A percentile compares a stretch with the other conserved stretches of the same genome.
Conservation (phyloP, 2,113 vertebrate genomes). For the Physeter macrocephalus region DNA sequence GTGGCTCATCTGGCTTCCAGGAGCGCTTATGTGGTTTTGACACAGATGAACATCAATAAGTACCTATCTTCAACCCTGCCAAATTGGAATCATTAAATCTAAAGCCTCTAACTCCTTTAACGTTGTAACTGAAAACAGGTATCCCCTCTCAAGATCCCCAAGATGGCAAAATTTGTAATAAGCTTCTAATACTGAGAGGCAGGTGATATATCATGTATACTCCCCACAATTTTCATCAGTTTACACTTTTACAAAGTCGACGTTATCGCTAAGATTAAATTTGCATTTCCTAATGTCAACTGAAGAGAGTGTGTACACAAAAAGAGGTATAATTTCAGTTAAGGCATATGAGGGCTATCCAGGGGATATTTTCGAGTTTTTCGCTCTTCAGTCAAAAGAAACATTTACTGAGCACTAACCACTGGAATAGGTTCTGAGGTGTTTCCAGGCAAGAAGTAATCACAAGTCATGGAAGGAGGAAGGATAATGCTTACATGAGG, state of each 20-base stretch:
- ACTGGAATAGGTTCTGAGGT: background rate
- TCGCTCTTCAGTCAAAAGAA: background rate
- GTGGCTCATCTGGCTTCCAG: background rate
- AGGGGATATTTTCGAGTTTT: background rate
- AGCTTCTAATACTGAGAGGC: background rate
- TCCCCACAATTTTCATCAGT: background rate
- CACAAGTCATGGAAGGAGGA: background rate
- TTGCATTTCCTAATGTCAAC: background rate
- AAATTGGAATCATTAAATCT: background rate
- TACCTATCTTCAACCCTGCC: background rate
- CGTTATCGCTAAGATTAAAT: background rate
- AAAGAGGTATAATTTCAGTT: background rate
- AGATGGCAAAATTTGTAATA: background rate
- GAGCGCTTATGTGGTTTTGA: background rate
- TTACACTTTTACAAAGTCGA: background rate
- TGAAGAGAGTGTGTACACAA: background rate
- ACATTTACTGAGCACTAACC: background rate
- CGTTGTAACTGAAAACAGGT: background rate
- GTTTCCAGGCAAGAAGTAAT: background rate
- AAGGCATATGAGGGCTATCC: background rate
- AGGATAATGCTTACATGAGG: background rate
- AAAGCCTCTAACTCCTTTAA: background rate
- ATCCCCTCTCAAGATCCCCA: background rate
- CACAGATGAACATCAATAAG: background rate
- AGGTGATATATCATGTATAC: background rate